Base-by-base conservation (phyloP, 2,113 vertebrate species). In the Cephalopterus ornatus region DNA sequence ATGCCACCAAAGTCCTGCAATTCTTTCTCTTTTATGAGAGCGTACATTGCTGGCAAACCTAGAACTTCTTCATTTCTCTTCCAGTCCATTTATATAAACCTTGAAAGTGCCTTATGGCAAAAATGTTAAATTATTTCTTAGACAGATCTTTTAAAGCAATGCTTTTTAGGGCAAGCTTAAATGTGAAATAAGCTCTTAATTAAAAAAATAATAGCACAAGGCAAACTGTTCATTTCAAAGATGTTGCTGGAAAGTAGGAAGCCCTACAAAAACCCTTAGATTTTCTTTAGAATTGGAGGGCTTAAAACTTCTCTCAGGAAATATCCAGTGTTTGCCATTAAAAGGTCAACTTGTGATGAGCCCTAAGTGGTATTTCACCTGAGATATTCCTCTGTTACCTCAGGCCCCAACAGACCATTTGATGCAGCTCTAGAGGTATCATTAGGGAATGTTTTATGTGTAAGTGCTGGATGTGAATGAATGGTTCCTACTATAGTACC, bases 81-180 rank as follows among this genome's bases (percentile, higher is more conserved):
- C 94, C 83, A 86, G 61, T 96, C 89, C 62, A 95, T 93, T 97
- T 96, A 95, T 90, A 71, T 74, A 90, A 95, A 95, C 88, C 76
- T 97, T 65, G 67, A 89, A 93, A 76, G 84, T 95, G 85, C 95
- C 96, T 97, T 81, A 89, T 39, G 82, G 94, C 85, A 97, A 97
- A 97, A 95, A 85, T 81, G 90, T 77, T 96, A 89, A 95, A 95
- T 97, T 88, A 97, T 95, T 97, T 94, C 89, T 95, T 81, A 97
- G 89, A 82, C 65, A 75, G 56, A 59, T 90, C 61, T 91, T 73
- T 65, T 89, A 63, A 83, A 94, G 78, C 77, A 85, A 95, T 61
- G 67, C 14, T 94, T 94, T 88, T 75, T 68, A 93, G 76, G 37
- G 81, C 59, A 94, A 93, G 42, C 22, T 93, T 93, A 88, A 91